Conservation (phyloP, 2,797 vertebrate genomes). For the Rhinogobio ventralis region DNA sequence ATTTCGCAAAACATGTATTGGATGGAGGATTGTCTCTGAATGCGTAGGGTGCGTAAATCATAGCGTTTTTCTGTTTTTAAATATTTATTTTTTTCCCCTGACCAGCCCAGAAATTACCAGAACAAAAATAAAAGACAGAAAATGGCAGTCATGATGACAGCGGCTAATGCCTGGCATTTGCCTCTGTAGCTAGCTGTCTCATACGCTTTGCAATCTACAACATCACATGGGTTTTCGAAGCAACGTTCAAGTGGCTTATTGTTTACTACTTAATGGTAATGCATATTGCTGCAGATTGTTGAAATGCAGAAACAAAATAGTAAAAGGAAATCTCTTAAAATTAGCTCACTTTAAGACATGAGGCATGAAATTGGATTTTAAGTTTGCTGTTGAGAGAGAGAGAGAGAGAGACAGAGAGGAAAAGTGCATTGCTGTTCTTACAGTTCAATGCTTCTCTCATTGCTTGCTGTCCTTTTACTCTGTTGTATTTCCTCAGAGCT, state of each 20-base stretch:
- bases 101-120: slow-evolving; percentile 50
- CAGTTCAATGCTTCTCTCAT: slow-evolving; percentile 50
- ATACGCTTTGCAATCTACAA: slow-evolving; percentile 4
- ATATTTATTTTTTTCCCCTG: slow-evolving; percentile 56
- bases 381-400: slow-evolving; percentile 24
- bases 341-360: slow-evolving; percentile 24
- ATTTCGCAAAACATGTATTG: slow-evolving; percentile 40
- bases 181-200: slow-evolving; percentile 33
- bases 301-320: slow-evolving; percentile 23
- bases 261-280: slow-evolving; percentile 16
- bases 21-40: slow-evolving; percentile 35
- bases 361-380: slow-evolving; percentile 38
- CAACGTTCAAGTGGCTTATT: slow-evolving; percentile 9
- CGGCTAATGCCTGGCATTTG: slow-evolving; percentile 48
- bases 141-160: slow-evolving; percentile 21
- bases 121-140: slow-evolving; percentile 16
- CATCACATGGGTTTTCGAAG: not conserved
- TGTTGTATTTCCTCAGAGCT: slow-evolving; percentile 47
- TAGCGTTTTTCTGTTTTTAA: slow-evolving; percentile 42
- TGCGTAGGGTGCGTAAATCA: slow-evolving; percentile 36
- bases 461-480: slow-evolving; percentile 47
- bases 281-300: slow-evolving; percentile 24
- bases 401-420: slow-evolving; percentile 19
- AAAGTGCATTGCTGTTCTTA: slow-evolving; percentile 14
- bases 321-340: slow-evolving; percentile 24